phyloP scores from a whole-genome alignment of 1,140 invertebrate genomes.

The Thrips palmi region DNA sequence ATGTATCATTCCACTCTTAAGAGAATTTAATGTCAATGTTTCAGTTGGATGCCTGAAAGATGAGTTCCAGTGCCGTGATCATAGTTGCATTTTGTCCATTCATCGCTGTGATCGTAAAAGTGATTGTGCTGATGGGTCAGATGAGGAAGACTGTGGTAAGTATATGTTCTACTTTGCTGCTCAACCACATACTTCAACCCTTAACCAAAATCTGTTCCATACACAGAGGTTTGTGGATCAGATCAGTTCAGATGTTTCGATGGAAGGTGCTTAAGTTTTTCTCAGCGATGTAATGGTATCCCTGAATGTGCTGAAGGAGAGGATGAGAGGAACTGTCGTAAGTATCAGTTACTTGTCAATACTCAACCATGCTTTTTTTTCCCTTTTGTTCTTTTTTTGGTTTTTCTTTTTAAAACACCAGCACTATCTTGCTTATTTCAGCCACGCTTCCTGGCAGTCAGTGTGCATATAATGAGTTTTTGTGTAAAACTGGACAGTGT shows the following conservation, averaged over 20 bases:
- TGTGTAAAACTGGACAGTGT: conserved; percentile 20
- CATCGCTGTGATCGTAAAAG: conserved; percentile 21
- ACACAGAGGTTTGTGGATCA: conserved; percentile 28
- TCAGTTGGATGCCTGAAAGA: too few species aligned
- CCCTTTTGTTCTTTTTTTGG: neutral
- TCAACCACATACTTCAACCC: neutral
- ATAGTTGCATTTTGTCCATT: conserved; percentile 21
- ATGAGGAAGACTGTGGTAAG: conserved; percentile 50
- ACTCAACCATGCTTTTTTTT: conserved; percentile 1
- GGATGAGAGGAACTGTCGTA: conserved; percentile 21
- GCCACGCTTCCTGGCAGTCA: neutral
- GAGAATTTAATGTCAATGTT: too few species aligned
- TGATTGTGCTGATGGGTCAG: conserved; percentile 49
- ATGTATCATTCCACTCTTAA: too few species aligned
- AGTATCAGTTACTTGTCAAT: conserved; percentile 6
- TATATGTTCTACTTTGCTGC: conserved; percentile 12
- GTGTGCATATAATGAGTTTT: neutral
- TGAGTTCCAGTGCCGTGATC: conserved; percentile 20
- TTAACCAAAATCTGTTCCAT: neutral
- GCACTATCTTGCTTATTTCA: neutral
- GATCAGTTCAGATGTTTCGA: conserved; percentile 22
- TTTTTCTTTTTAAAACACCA: neutral
- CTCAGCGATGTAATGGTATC: conserved; percentile 19
- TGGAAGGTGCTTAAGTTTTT: conserved; percentile 13
- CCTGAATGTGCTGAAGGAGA: conserved; percentile 20